These are phyloP conservation scores for Oophaga sylvatica DNA, from an alignment of 2,797 vertebrate genomes.

Conservation along the genomic window DNA sequence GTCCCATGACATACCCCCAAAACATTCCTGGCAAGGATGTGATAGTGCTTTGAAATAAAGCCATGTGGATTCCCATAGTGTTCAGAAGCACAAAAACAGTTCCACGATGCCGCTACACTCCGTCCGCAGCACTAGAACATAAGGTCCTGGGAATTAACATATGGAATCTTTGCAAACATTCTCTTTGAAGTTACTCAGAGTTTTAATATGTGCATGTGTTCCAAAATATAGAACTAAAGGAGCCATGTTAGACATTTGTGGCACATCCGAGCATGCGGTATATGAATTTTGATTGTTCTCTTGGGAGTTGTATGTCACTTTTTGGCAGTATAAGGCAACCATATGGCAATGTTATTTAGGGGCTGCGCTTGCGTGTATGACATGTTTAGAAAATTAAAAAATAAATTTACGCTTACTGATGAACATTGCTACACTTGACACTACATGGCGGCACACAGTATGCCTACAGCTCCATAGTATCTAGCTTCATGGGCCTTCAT, in stretches of 20 bases:
- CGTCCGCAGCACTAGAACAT: not conserved
- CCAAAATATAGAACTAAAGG: not conserved
- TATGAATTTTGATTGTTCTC: no score
- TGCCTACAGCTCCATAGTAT: not conserved
- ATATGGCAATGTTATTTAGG: no score
- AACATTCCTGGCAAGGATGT: slow-evolving; percentile 31
- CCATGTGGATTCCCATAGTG: slow-evolving; percentile 38
- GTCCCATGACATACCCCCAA: slow-evolving; percentile 1
- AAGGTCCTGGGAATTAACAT: slow-evolving; percentile 18
- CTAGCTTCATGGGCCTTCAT: no score
- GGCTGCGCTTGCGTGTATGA: no score
- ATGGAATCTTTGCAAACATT: slow-evolving; percentile 11
- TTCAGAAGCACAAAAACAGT: not conserved
- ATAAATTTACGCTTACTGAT: no score
- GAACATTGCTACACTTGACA: no score
- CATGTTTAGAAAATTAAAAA: no score
- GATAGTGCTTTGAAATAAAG: slow-evolving; percentile 28
- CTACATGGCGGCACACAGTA: not conserved
- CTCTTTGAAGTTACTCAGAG: slow-evolving; percentile 8
- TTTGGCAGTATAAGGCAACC: no score
- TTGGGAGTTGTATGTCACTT: no score
- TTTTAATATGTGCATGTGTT: not conserved
- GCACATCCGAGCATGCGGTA: not conserved
- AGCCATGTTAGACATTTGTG: not conserved
- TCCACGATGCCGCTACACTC: not conserved